Evolutionary conservation across 2,113 vertebrate genomes (phyloP).

Genomic region (Verasper variegatus): DNA sequence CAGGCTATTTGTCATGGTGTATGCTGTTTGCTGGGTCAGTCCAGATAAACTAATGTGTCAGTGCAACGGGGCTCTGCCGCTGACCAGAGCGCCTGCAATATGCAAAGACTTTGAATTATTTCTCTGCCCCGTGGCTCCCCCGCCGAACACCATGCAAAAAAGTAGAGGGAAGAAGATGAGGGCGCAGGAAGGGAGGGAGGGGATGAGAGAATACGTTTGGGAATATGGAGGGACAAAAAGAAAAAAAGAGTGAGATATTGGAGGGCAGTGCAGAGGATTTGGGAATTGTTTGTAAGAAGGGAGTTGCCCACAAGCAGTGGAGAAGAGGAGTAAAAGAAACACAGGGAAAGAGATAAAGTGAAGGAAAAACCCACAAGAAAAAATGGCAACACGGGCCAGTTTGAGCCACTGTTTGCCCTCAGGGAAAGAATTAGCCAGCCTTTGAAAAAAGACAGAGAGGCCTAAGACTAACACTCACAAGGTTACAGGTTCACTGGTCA

Average conservation of each 20-base stretch:
- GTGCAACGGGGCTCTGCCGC: conserved; percentile 72
- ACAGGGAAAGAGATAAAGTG: conserved; percentile 33
- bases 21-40: conserved; percentile 82
- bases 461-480: conserved; percentile 62
- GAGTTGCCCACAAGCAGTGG: conserved; percentile 12
- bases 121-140: conserved; percentile 79
- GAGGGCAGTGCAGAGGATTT: conserved; percentile 36
- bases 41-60: conserved; percentile 85
- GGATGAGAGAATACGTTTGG: conserved; percentile 24
- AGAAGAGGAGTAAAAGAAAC: conserved; percentile 26
- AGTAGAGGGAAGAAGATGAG: conserved; percentile 27
- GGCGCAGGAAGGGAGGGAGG: background rate
- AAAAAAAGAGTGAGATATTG: conserved; percentile 42
- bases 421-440: conserved; percentile 55
- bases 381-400: conserved; percentile 37
- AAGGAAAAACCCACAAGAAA: conserved; percentile 24
- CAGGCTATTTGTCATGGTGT: conserved; percentile 83
- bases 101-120: conserved; percentile 86
- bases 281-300: conserved; percentile 23
- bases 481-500: conserved; percentile 66
- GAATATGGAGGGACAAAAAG: conserved; percentile 41
- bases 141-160: conserved; percentile 54
- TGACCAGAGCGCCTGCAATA: conserved; percentile 84
- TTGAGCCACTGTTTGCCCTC: conserved; percentile 48
- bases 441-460: conserved; percentile 72